These are phyloP conservation scores for Clarias magur DNA, from an alignment of 2,113 vertebrate species.

Conservation along the genomic window DNA sequence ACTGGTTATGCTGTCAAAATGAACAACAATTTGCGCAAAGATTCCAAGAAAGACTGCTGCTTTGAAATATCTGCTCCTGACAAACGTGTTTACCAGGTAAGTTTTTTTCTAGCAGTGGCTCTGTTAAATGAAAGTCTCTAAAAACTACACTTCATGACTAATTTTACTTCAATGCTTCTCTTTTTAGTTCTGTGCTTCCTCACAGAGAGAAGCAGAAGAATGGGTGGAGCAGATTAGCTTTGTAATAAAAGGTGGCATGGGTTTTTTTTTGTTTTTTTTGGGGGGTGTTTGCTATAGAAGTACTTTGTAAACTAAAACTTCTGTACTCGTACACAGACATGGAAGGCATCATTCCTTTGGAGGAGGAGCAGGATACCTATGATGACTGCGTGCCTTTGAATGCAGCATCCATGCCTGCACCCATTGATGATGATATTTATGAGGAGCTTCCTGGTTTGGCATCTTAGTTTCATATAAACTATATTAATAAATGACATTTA, in stretches of 20 bases:
- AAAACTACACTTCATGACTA: not conserved
- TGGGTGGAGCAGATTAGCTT: slow-evolving; percentile 93
- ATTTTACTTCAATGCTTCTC: slow-evolving; percentile 20
- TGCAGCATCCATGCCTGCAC: not conserved
- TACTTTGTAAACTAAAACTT: not conserved
- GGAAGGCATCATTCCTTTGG: slow-evolving; percentile 58
- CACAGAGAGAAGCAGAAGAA: slow-evolving; percentile 87
- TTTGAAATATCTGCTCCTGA: slow-evolving; percentile 94
- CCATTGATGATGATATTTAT: slow-evolving; percentile 53
- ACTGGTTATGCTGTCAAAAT: slow-evolving; percentile 89
- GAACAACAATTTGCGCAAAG: slow-evolving; percentile 88
- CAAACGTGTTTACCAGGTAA: slow-evolving; percentile 95
- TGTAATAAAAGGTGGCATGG: slow-evolving; percentile 84
- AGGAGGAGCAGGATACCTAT: slow-evolving; percentile 50
- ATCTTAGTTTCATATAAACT: not conserved
- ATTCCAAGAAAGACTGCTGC: slow-evolving; percentile 94
- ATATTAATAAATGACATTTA: not conserved
- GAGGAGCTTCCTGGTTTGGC: slow-evolving; percentile 55
- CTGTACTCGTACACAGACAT: slow-evolving; percentile 62
- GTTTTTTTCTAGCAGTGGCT: not conserved
- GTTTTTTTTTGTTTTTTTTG: not conserved
- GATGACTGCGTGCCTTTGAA: slow-evolving; percentile 45
- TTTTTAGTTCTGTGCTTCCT: slow-evolving; percentile 89
- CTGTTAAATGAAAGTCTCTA: not conserved
- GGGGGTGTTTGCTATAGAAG: not conserved